Base-by-base conservation (phyloP, 1,140 invertebrate genomes). In the Drosophila repletoides region DNA sequence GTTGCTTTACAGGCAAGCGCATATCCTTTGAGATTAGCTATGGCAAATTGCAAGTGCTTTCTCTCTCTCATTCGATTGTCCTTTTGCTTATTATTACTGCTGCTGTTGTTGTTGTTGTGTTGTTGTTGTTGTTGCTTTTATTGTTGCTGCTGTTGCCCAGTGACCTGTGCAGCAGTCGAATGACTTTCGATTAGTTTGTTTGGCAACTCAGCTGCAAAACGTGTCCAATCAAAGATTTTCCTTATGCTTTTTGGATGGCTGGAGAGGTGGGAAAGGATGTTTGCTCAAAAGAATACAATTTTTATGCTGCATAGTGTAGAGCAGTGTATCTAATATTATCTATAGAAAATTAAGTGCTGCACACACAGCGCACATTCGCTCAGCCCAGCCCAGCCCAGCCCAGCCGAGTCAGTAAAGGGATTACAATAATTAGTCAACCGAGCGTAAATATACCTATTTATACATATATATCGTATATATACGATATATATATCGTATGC, bases 21-120 rank as follows among this genome's bases (percentile, higher is more conserved):
- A 43, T 31, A 64, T 73, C 80, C 80, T 84, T 80, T 76, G 81
- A 80, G 80, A 84, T 84, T 86, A 84, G 80, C 71, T 52, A 28
- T 12, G 34, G 70, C 60, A 76, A 69, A 76, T 76, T 76, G 73
- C 63, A 72, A 68, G 49, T 45, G 48, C 22, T 14, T 22, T 17
- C n/a, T n/a, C 24, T 10, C 6, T 36, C 22, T 40, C 10, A 3
- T 43, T 5, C 26, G 21, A 12, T 46, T 17, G 33, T 26, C 22
- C 28, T 52, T 28, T 12, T 9, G 33, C 10, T 26, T 51, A 29
- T 10, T 36, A 22, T 58, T 48, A 43, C 12, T 41, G 51, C 19
- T 43, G 46, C 15, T 49, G 21, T 2, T 28, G 26, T 12, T 60
- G 17, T 17, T 60, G 40, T 24, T n/a, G n/a, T n/a, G n/a, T n/a